phyloP scores from a whole-genome alignment of 1,140 invertebrate species.

The Panulirus ornatus region DNA sequence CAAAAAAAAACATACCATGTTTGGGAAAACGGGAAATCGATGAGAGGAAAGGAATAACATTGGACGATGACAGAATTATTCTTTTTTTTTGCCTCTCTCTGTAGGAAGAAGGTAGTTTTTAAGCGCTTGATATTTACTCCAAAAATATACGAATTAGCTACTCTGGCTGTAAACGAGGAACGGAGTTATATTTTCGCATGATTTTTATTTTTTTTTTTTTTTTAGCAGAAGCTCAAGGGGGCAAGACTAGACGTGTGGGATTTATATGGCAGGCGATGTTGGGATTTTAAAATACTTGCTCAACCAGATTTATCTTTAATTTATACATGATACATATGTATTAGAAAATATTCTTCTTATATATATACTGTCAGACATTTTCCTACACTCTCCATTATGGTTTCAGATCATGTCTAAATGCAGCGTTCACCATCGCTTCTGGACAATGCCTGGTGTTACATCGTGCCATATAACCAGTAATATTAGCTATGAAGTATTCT shows the following conservation, averaged over 20 bases:
- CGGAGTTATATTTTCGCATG: not conserved
- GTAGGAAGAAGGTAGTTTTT: not conserved
- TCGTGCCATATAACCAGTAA: too few species aligned
- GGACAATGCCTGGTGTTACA: too few species aligned
- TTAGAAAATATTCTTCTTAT: not conserved
- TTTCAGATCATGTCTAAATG: not conserved
- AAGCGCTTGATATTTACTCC: not conserved
- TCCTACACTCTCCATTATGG: not conserved
- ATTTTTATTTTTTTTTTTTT: too few species aligned
- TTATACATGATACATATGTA: not conserved
- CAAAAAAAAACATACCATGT: conserved; percentile 62
- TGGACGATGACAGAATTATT: conserved; percentile 8
- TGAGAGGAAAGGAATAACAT: conserved; percentile 55
- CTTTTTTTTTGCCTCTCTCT: not conserved
- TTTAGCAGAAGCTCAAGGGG: too few species aligned
- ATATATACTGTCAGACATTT: not conserved
- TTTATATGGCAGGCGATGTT: not conserved
- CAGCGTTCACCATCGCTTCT: not conserved
- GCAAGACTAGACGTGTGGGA: not conserved
- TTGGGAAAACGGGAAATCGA: conserved; percentile 72
- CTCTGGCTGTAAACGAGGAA: not conserved
- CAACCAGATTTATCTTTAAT: too few species aligned
- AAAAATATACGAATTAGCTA: not conserved
- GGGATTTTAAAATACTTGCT: not conserved
- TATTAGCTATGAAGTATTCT: too few species aligned